Conservation (phyloP, 2,888 invertebrate genomes). For the Deilephila porcellus region DNA sequence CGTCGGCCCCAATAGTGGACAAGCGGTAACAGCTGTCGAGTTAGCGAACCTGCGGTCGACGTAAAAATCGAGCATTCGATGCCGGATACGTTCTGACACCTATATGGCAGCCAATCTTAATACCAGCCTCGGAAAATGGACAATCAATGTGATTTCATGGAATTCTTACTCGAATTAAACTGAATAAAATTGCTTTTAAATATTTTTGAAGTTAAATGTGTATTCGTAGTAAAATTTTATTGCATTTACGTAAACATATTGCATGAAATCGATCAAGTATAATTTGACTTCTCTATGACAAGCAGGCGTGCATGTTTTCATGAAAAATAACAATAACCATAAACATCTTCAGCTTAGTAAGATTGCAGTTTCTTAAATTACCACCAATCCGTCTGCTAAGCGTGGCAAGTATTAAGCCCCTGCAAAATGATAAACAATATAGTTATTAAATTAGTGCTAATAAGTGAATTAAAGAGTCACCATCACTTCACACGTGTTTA, state of each 20-base stretch:
- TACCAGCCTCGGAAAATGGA: conserved; percentile 8
- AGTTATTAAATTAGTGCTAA: neutral
- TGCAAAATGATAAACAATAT: neutral
- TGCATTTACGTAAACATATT: too few relatives aligned
- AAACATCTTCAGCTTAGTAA: too few relatives aligned
- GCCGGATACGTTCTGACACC: conserved; percentile 15
- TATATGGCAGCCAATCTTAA: conserved; percentile 3
- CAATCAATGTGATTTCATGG: neutral
- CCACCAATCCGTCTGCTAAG: too few relatives aligned
- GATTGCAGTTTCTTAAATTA: too few relatives aligned
- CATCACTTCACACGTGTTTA: neutral
- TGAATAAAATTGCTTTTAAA: too few relatives aligned
- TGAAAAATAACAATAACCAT: too few relatives aligned
- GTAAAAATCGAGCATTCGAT: conserved; percentile 22
- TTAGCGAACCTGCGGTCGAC: conserved; percentile 6
- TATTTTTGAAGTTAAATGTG: too few relatives aligned
- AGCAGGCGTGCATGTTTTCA: too few relatives aligned
- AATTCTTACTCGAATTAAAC: neutral
- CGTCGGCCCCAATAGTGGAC: neutral
- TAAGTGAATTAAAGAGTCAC: neutral
- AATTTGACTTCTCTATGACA: too few relatives aligned
- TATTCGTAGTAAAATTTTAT: too few relatives aligned
- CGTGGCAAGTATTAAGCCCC: too few relatives aligned
- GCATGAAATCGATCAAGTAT: too few relatives aligned
- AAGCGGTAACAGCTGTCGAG: conserved; percentile 23